phyloP scores from a whole-genome alignment of 2,797 vertebrate genomes.

The Nannoperca obscura region DNA sequence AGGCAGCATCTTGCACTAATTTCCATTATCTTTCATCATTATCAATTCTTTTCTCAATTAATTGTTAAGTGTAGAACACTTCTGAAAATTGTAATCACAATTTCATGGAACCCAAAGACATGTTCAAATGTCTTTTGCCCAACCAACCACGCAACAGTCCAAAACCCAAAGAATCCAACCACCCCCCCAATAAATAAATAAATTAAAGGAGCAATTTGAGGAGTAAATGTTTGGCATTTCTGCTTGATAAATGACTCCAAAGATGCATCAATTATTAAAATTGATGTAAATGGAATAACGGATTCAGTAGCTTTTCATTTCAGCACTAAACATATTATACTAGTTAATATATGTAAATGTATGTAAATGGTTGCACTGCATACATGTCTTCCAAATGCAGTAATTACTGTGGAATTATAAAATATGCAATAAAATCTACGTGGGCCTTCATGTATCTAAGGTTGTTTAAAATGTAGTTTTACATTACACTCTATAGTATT shows the following conservation, averaged over 20 bases:
- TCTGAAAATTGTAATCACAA: not conserved
- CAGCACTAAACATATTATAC: conserved; percentile 22
- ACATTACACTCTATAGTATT: not conserved
- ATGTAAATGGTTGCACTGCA: conserved; percentile 30
- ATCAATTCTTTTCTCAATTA: not conserved
- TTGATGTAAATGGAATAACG: not conserved
- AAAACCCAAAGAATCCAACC: too few species aligned
- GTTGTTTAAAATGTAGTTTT: conserved; percentile 9
- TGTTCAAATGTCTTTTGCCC: not conserved
- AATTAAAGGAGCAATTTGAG: not conserved
- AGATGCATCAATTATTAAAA: conserved; percentile 16
- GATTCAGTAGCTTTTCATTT: conserved; percentile 11
- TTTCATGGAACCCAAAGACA: not conserved
- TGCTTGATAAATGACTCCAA: not conserved
- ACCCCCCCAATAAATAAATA: too few species aligned
- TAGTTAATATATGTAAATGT: conserved; percentile 35
- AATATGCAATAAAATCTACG: not conserved
- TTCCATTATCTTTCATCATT: not conserved
- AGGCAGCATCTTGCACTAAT: not conserved
- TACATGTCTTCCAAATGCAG: conserved; percentile 13
- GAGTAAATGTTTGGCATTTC: not conserved
- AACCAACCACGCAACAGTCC: not conserved
- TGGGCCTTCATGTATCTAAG: not conserved
- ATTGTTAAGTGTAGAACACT: not conserved
- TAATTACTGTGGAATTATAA: conserved; percentile 19